These are phyloP conservation scores for Choristoneura fumiferana DNA, from an alignment of 1,140 invertebrate genomes.

Conservation along the genomic window DNA sequence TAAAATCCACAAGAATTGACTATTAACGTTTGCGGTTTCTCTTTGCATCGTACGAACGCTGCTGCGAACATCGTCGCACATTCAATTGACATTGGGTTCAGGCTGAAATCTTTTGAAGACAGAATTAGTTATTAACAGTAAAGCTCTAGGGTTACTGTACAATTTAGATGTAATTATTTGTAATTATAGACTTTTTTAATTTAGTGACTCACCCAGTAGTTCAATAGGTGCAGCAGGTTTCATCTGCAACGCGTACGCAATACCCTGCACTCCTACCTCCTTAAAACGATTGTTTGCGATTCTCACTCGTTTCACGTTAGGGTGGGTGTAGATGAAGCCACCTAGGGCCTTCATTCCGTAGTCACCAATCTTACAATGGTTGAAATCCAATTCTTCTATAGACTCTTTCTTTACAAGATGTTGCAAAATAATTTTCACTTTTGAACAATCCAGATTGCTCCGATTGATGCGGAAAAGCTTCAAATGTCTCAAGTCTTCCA, in stretches of 20 bases:
- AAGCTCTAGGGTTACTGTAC: too few relatives aligned
- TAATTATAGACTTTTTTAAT: too few relatives aligned
- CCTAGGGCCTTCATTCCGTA: conserved; percentile 71
- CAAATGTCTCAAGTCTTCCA: conserved; percentile 56
- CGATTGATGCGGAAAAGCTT: conserved; percentile 65
- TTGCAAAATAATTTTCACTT: conserved; percentile 65
- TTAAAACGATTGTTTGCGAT: conserved; percentile 71
- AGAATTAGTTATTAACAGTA: too few relatives aligned
- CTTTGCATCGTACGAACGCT: conserved; percentile 69
- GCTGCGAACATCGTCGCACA: conserved; percentile 70
- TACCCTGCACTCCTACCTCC: conserved; percentile 62
- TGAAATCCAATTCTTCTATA: conserved; percentile 73
- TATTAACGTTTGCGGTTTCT: conserved; percentile 69
- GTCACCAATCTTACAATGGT: conserved; percentile 73
- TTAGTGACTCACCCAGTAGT: conserved; percentile 48
- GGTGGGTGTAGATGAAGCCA: conserved; percentile 63
- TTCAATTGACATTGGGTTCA: conserved; percentile 66
- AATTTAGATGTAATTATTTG: too few relatives aligned
- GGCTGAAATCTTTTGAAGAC: conserved; percentile 56
- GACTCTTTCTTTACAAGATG: conserved; percentile 59
- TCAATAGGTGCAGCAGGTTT: conserved; percentile 68
- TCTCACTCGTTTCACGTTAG: conserved; percentile 58
- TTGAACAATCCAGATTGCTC: conserved; percentile 66
- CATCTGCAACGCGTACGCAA: conserved; percentile 71
- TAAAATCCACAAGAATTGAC: conserved; percentile 66